Evolutionary conservation across 2,113 vertebrate species (phyloP).

Genomic region (Anser cygnoides): DNA sequence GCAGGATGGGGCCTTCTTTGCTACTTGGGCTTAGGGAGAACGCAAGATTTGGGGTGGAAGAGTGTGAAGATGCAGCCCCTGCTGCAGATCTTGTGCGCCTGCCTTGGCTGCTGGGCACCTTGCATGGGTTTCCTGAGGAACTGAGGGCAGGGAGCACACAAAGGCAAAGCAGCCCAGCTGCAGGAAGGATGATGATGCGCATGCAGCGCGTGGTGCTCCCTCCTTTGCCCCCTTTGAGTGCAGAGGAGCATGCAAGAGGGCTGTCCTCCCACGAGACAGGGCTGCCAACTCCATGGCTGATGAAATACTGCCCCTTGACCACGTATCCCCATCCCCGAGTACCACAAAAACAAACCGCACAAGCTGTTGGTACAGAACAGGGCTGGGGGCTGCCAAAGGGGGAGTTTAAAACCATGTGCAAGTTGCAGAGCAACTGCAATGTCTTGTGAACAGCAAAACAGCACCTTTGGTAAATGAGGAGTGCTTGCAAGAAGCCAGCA

Average conservation of each 20-base stretch:
- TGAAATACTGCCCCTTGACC: neutral
- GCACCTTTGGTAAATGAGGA: neutral
- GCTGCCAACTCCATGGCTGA: neutral
- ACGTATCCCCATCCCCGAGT: rapidly evolving
- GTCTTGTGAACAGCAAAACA: neutral
- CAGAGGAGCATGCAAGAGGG: rapidly evolving
- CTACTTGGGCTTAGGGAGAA: neutral
- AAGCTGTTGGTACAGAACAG: neutral
- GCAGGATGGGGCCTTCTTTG: neutral
- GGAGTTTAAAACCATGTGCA: neutral
- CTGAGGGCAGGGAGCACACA: neutral
- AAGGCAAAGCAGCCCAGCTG: neutral
- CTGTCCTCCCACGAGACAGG: neutral
- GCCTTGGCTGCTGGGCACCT: neutral
- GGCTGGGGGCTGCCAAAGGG: neutral
- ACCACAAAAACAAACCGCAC: neutral
- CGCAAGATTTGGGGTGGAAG: neutral
- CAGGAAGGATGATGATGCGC: neutral
- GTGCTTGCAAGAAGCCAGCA: neutral
- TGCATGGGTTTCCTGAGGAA: neutral
- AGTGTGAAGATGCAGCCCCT: neutral
- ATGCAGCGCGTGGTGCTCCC: neutral
- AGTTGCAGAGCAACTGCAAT: neutral
- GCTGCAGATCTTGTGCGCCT: neutral
- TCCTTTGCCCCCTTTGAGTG: neutral